Conservation (phyloP, 1,140 invertebrate genomes). For the Oppia nitens region DNA sequence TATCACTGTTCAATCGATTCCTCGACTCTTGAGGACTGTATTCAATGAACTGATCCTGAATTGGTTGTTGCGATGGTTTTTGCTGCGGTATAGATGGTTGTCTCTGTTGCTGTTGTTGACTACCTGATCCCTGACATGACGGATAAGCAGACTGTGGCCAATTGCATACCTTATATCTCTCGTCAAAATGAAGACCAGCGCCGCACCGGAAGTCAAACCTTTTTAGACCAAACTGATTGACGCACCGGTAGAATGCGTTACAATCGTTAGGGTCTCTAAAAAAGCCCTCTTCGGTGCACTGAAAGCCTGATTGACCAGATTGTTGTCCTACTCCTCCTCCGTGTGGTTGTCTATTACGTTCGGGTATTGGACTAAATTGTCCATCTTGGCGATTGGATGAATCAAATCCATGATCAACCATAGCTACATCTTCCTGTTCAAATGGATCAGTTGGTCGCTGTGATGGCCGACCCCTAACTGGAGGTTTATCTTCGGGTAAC, state of each 20-base stretch:
- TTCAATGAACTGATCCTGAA: background rate
- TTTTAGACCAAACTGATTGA: slow-evolving; percentile 36
- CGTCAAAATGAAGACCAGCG: slow-evolving; percentile 29
- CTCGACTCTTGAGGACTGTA: background rate
- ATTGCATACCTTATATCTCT: slow-evolving; percentile 23
- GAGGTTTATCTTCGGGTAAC: background rate
- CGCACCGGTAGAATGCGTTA: slow-evolving; percentile 34
- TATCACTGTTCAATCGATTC: background rate
- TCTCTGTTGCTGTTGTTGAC: background rate
- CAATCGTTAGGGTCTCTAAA: slow-evolving; percentile 45
- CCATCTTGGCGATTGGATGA: background rate
- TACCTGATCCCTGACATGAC: background rate
- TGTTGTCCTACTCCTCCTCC: background rate
- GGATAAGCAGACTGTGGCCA: slow-evolving; percentile 21
- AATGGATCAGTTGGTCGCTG: background rate
- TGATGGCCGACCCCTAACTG: background rate
- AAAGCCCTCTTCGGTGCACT: slow-evolving; percentile 42
- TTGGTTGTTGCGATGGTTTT: background rate
- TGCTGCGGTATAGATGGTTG: background rate
- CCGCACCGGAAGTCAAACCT: slow-evolving; percentile 30
- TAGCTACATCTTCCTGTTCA: background rate
- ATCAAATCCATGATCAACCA: background rate
- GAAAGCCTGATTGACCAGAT: background rate
- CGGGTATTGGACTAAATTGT: background rate
- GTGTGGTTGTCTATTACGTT: background rate